Evolutionary conservation across 2,888 invertebrate species (phyloP), one percentile per base, ranked within the genome.

Genomic region (Ectobius pallidus): DNA sequence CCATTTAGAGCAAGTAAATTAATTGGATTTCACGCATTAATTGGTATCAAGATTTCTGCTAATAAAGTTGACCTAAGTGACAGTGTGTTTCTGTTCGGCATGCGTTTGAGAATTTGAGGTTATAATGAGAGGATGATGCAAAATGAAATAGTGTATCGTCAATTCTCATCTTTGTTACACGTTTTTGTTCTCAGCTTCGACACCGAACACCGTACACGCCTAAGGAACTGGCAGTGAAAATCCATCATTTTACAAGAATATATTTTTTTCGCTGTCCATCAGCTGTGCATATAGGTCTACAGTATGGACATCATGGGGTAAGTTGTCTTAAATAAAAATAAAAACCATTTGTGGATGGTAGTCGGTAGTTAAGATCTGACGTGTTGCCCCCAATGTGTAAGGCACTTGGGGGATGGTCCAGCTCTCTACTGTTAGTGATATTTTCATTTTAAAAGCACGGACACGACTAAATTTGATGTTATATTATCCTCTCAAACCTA

Each of bases 121-220:
- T 58, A 58, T 58, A 30, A 1, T 58, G 6, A 30, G 18, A n/a
- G n/a, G n/a, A 30, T 58, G 58, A 58, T 58, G 58, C n/a, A 58
- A 58, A 18, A 58, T 6, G 1, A 3, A 22, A 22, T 25, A n/a
- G n/a, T n/a, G n/a, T n/a, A n/a, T n/a, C n/a, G n/a, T n/a, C n/a
- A n/a, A n/a, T n/a, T n/a, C n/a, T n/a, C n/a, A 30, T 58, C n/a
- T 2, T 30, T 58, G n/a, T 30, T n/a, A n/a, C n/a, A n/a, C n/a
- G n/a, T n/a, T n/a, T n/a, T n/a, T 27, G 9, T 32, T 58, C 30
- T 2, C 46, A 70, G 70, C n/a, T 70, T 32, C 42, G 61, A 62
- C 44, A 22, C 22, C 42, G 30, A 44, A 1, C 11, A 18, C 27
- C 32, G 18, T 42, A 62, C 30, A 70, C 44, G 46, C 61, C 62